phyloP scores from a whole-genome alignment of 1,140 invertebrate species.

The Coelopa frigida region DNA sequence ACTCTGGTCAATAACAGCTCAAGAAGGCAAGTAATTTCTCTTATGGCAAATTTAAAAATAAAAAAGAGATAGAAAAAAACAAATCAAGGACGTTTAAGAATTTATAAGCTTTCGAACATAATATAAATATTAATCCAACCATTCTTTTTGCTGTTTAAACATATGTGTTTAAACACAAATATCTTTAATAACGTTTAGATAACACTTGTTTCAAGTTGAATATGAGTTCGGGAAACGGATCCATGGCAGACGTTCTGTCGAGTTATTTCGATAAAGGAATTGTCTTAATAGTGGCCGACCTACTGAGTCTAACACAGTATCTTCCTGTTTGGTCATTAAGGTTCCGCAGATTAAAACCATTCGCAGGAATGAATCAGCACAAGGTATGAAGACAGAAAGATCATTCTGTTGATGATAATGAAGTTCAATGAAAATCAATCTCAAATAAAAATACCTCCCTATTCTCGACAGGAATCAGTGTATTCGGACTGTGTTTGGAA shows the following conservation, averaged over 20 bases:
- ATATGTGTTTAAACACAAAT: too few relatives aligned
- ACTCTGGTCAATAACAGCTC: too few relatives aligned
- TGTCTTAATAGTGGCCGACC: constrained; percentile 47
- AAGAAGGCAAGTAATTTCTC: too few relatives aligned
- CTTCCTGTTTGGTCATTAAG: constrained; percentile 57
- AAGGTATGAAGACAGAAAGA: constrained; percentile 39
- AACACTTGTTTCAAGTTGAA: too few relatives aligned
- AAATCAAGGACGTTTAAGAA: too few relatives aligned
- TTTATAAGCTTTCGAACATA: too few relatives aligned
- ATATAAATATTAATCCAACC: too few relatives aligned
- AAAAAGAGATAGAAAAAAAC: too few relatives aligned
- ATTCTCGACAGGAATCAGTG: constrained; percentile 25
- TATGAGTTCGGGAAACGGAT: too few relatives aligned
- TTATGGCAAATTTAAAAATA: too few relatives aligned
- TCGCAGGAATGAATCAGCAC: constrained; percentile 50
- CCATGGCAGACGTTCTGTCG: constrained; percentile 3
- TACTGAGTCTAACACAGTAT: constrained; percentile 58
- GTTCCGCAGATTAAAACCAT: constrained; percentile 60
- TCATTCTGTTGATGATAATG: neutral
- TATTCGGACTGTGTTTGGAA: constrained; percentile 35
- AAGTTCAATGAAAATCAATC: neutral
- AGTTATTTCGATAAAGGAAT: constrained; percentile 33
- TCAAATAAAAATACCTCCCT: neutral
- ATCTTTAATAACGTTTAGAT: too few relatives aligned
- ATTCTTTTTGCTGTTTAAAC: too few relatives aligned